Conservation (phyloP, 2,797 vertebrate species). For the Orestias chungarensis region DNA sequence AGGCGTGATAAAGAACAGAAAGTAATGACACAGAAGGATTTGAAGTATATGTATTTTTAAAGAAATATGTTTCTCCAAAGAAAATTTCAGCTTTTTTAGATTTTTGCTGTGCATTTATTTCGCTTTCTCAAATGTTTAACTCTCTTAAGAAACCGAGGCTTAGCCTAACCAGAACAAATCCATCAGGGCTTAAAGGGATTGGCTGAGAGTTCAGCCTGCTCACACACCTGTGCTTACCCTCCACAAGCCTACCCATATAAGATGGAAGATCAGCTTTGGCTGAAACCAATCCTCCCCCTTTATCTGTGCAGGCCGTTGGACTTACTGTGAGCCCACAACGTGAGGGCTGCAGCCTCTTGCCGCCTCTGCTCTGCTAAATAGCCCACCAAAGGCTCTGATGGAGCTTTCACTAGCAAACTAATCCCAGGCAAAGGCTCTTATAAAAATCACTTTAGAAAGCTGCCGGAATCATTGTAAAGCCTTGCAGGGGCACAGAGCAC, state of each 20-base stretch:
- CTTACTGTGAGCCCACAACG: slow-evolving; percentile 39
- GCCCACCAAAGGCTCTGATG: slow-evolving; percentile 73
- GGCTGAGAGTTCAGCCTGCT: slow-evolving; percentile 53
- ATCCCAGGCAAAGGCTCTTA: slow-evolving; percentile 82
- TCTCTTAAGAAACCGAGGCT: slow-evolving; percentile 60
- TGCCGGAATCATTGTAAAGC: slow-evolving; percentile 78
- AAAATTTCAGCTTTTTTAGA: slow-evolving; percentile 40
- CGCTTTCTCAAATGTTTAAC: slow-evolving; percentile 41
- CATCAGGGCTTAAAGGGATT: slow-evolving; percentile 68
- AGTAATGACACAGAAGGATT: background rate
- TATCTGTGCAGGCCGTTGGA: slow-evolving; percentile 62
- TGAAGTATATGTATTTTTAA: background rate
- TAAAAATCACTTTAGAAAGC: slow-evolving; percentile 82
- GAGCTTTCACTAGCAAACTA: slow-evolving; percentile 79
- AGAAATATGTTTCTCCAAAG: slow-evolving; percentile 11
- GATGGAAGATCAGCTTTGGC: slow-evolving; percentile 71
- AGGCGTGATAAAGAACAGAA: background rate
- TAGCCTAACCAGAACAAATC: slow-evolving; percentile 70
- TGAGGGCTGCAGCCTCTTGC: slow-evolving; percentile 48
- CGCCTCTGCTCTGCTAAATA: slow-evolving; percentile 70
- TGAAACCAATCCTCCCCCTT: slow-evolving; percentile 73
- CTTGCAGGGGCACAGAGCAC: slow-evolving; percentile 54
- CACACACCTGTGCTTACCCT: slow-evolving; percentile 69
- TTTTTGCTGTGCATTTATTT: slow-evolving; percentile 27
- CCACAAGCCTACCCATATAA: slow-evolving; percentile 55